Conservation (phyloP, 2,113 vertebrate genomes). For the Sinocyclocheilus rhinocerous region DNA sequence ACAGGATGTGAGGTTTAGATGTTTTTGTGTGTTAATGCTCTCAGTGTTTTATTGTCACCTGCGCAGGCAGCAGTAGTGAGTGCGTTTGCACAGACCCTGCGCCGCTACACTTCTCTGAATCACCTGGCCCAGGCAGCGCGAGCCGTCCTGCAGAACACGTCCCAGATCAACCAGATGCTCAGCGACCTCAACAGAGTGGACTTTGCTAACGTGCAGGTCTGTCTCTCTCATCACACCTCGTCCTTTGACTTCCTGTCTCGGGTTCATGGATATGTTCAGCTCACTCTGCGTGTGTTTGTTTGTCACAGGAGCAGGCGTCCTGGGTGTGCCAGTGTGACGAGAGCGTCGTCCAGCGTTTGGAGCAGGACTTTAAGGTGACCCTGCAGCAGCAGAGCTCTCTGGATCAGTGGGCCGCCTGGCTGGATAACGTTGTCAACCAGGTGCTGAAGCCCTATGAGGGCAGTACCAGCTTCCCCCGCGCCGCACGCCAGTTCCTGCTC, state of each 20-base stretch:
- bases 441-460: constrained; percentile 92
- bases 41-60: neutral
- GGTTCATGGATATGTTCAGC: neutral
- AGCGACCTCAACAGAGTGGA: constrained; percentile 98
- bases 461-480: constrained; percentile 90
- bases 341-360: constrained; percentile 90
- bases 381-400: constrained; percentile 97
- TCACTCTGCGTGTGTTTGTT: constrained; percentile 4
- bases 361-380: constrained; percentile 97
- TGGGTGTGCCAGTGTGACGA: constrained; percentile 99
- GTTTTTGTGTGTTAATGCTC: neutral
- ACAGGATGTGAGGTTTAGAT: neutral
- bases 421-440: constrained; percentile 93
- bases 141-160: constrained; percentile 95
- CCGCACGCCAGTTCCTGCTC: constrained; percentile 94
- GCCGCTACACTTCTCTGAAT: constrained; percentile 95
- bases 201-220: constrained; percentile 96
- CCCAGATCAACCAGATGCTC: constrained; percentile 99
- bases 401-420: constrained; percentile 97
- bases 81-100: constrained; percentile 92
- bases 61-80: constrained; percentile 90
- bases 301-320: constrained; percentile 91
- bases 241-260: neutral
- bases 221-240: neutral
- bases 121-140: constrained; percentile 95